Evolutionary conservation across 2,113 vertebrate genomes (phyloP), one percentile per base, ranked within the genome.

Genomic region (Eublepharis macularius): DNA sequence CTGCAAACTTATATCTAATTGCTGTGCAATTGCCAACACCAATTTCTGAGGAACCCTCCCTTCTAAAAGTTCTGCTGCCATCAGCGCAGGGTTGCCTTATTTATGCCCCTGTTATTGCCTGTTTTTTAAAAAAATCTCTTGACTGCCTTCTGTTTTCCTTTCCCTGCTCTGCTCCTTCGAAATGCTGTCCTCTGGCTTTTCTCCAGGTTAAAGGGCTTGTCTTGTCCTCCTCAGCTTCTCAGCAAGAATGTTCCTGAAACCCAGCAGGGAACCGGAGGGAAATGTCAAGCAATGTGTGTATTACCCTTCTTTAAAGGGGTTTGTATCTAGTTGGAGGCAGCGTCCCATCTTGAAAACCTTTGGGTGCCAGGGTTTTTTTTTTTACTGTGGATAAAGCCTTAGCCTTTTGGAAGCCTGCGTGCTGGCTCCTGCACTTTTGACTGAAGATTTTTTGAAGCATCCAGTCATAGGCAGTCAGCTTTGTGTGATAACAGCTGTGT

Each of bases 381-480:
- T 32, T 77, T 4, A 29, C 47, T 26, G 8, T 0, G 16, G 6
- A 34, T 0, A 0, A 43, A 2, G 0, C 19, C 4, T 9, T 8
- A 51, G 24, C 45, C 34, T 82, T 92, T 84, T 77, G 60, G 87
- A 68, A 84, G 70, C 51, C 12, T 45, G 76, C 11, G 0, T 80
- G 45, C 74, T 82, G 65, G 0, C 76, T 86, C n/a, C 54, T 80
- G 0, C 72, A 54, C 47, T 76, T 80, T 78, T 63, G 78, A 34
- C 17, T 88, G 81, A 84, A 41, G 45, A 26, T 0, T 70, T 60
- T 81, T 82, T 79, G 68, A 78, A 87, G 69, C 43, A 45, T 49
- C 76, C 4, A 12, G 2, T 45, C 81, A 68, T 24, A 34, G 69
- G 43, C 79, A 41, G 65, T 4, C 32, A n/a, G 78, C 49, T 73